Evolutionary conservation across 2,888 invertebrate genomes (phyloP), one percentile per base, ranked within the genome.

Genomic region (Leptopilina drosophilae): DNA sequence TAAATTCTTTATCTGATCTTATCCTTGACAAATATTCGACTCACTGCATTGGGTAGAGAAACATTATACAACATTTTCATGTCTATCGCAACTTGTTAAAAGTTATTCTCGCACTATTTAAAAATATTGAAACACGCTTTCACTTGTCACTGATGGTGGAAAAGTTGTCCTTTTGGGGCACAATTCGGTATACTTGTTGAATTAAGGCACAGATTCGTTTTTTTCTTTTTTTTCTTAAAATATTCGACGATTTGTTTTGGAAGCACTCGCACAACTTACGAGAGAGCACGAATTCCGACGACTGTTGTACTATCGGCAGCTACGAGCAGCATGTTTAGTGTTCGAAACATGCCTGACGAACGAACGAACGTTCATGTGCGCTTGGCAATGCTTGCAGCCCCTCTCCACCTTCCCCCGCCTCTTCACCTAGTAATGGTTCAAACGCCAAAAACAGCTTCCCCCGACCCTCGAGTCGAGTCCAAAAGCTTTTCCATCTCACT

Each of bases 301-400:
- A 9, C 8, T 62, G 20, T 62, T 7, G 7, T 62, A 20, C 87
- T 88, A 86, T 87, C 88, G 86, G 86, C 87, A 88, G 86, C 88
- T 88, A 88, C 88, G 88, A 89, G 88, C 89, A 90, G 88, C 89
- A 90, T 89, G 89, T 88, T 85, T 85, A 82, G 87, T 88, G 89
- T 85, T 89, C 87, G 89, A 87, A 86, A 89, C 90, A 89, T 89
- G 90, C 90, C 88, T 87, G 88, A 82, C 80, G 78, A 82, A 81
- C 84, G 33, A 33, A 33, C 80, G 78, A 82, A 81, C 84, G 46
- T 78, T 81, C 81, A 73, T 78, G 77, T 33, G 76, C 82, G 67
- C 75, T 77, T 69, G 56, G 77, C 64, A 56, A 42, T 56, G 69
- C 75, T 75, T 64, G 67, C 67, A 62, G 64, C 79, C 75, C 80